Evolutionary conservation across 2,797 vertebrate genomes (phyloP), one percentile per base, ranked within the genome.

Genomic region (Babyrousa celebensis): DNA sequence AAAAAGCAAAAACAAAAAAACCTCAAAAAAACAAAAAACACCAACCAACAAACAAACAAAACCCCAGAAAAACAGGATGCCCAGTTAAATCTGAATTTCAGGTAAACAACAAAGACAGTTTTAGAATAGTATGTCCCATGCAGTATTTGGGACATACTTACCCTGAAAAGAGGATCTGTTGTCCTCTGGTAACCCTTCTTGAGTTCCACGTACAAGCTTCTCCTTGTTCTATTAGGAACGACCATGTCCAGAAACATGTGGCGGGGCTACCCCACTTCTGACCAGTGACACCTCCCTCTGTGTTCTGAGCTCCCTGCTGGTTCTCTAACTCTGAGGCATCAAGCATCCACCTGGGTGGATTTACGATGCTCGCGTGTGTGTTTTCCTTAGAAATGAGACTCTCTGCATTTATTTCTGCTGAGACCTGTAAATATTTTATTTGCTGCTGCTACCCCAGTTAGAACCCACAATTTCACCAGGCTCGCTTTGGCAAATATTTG

Each of bases 351-450:
- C 18, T 5, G 29, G 4, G 67, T 48, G 68, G 14, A 21, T 75
- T 6, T n/a, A 48, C 77, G 93, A 91, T 23, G 36, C 23, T 70
- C 36, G 1, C 4, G 21, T 63, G 85, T 75, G 54, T 36, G 0
- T 94, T 80, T 91, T 85, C 86, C 65, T 77, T 82, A 63, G 80
- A 87, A 70, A 72, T 18, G 60, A 86, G 65, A 40, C 71, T 74
- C 56, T 80, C 5, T 90, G 82, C 74, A n/a, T 94, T 88, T 89
- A 82, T 91, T 92, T 92, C 68, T 67, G 60, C 79, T 71, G 91
- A 86, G 79, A 32, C 85, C 74, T 58, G 48, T 86, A 84, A 79
- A 67, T 86, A 62, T 71, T 93, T 96, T 75, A 54, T 89, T 74
- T 40, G 68, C 77, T 58, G 8, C 12, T 48, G 23, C 71, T 8